Evolutionary conservation across 2,797 vertebrate species (phyloP).

Genomic region (Alosa sapidissima): DNA sequence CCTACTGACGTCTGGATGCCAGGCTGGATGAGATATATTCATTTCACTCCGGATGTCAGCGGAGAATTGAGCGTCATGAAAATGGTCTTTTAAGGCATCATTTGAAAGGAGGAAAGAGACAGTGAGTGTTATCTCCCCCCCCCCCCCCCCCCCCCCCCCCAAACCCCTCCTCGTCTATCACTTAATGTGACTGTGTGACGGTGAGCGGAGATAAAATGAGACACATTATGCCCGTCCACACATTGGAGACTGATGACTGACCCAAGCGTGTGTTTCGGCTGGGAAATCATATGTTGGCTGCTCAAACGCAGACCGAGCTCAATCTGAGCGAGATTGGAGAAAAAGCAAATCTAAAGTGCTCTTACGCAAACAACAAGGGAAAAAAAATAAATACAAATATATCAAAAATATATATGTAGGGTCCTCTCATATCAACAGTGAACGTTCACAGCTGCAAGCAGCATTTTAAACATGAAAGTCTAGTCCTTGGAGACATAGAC

Average conservation of each 20-base stretch:
- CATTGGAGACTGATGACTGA: not conserved
- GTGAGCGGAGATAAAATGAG: not conserved
- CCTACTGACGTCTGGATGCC: not conserved
- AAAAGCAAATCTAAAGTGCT: not conserved
- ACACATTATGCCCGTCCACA: not conserved
- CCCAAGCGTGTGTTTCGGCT: not conserved
- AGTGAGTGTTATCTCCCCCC: not conserved
- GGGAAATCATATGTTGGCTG: not conserved
- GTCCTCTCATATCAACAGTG: not conserved
- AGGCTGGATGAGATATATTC: not conserved
- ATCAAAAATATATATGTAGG: not conserved
- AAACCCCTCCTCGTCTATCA: not conserved
- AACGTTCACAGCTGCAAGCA: not conserved
- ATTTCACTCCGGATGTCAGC: not conserved
- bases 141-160: no score
- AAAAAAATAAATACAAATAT: not conserved
- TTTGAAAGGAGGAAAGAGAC: not conserved
- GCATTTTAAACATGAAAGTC: not conserved
- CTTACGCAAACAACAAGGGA: not conserved
- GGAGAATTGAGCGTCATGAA: not conserved
- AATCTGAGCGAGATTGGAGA: not conserved
- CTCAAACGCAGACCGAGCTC: not conserved
- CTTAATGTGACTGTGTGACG: not conserved
- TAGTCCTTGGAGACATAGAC: not conserved
- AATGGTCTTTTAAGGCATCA: conserved; percentile 1